Evolutionary conservation across 1,140 invertebrate species (phyloP), one percentile per base, ranked within the genome.

Genomic region (Drosophila pandora): DNA sequence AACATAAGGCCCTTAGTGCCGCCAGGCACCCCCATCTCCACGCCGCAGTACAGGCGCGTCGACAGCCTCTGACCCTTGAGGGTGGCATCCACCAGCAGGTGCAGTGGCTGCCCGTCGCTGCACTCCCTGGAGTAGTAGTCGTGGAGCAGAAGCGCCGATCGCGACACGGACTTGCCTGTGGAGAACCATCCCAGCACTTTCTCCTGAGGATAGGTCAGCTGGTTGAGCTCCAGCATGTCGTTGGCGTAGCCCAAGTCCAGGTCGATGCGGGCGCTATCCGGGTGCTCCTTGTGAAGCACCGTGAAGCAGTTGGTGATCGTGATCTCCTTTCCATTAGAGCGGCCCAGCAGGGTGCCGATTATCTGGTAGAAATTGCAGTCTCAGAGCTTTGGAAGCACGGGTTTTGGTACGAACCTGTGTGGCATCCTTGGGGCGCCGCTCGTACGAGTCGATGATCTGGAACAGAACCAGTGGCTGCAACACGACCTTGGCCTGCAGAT

Each of bases 381-480:
- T 47, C 3, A 23, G 9, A 47, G 9, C 43, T 17, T 2, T 23
- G 21, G 17, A 9, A 5, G 41, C 4, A 13, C 10, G 21, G 8
- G 3, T 8, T 12, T 22, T 2, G 9, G 3, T 17, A 48, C 47
- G 0, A 8, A 69, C 75, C 68, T 81, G 64, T 2, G 43, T 65
- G 25, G 57, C 34, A 10, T 69, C 60, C 21, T 58, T 65, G 7
- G 76, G 48, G 1, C 83, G 84, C 6, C 84, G 83, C 5, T 88
- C 83, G 41, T 77, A 89, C 21, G 83, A 62, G 17, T 76, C 58
- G 2, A 89, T 73, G 17, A 88, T 84, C 41, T 88, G 84, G 23
- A 88, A 88, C 2, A 89, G 23, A 13, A 88, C 83, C 37, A 88
- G n/a, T 0, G 84, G 83, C 12, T 84, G 67, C 2, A 88, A n/a